These are phyloP conservation scores for Phainopepla nitens DNA, from an alignment of 2,113 vertebrate genomes.

Conservation along the genomic window DNA sequence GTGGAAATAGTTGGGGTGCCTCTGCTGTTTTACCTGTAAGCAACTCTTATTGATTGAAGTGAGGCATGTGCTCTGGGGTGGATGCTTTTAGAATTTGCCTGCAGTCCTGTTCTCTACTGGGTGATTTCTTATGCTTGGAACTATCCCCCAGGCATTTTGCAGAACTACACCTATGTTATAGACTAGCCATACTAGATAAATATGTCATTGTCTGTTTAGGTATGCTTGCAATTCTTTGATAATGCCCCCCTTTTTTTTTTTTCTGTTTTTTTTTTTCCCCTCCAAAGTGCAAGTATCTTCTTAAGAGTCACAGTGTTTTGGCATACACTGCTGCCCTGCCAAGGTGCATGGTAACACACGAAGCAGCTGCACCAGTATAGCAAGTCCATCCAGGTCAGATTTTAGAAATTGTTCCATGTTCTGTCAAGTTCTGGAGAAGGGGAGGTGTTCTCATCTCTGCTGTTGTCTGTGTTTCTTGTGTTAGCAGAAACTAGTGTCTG, in stretches of 20 bases:
- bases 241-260: background rate
- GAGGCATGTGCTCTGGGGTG: background rate
- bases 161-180: background rate
- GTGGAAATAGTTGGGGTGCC: background rate
- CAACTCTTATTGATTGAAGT: background rate
- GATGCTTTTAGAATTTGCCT: background rate
- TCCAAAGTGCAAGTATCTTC: background rate
- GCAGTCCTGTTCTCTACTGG: background rate
- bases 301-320: background rate
- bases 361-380: slow-evolving; percentile 19
- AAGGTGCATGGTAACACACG: background rate
- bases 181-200: background rate
- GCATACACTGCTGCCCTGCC: background rate
- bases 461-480: background rate
- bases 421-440: background rate
- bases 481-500: background rate
- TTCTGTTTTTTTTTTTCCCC: background rate
- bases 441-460: background rate
- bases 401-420: background rate
- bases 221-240: background rate
- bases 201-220: background rate
- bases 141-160: background rate
- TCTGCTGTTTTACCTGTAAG: background rate
- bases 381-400: background rate
- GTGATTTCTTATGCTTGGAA: background rate